Percentiles rank a stretch among this genome's conserved stretches.
Evolutionary conservation across 1,140 invertebrate species (phyloP).

Genomic region (Aethina tumida): DNA sequence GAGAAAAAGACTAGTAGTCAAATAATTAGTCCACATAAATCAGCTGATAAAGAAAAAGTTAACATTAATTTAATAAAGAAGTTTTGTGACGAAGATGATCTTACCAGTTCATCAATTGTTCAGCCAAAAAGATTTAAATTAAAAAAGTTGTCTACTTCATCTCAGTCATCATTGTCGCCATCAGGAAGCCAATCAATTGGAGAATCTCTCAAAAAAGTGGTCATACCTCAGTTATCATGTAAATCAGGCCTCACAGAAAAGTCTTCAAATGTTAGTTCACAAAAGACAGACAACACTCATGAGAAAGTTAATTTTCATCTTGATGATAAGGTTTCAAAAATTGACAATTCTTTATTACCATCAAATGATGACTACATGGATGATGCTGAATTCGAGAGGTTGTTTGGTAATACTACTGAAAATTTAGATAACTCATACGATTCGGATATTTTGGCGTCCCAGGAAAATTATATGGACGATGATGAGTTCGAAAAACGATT

Average conservation of each 20-base stretch:
- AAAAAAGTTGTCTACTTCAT: too few relatives aligned
- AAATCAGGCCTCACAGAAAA: background rate
- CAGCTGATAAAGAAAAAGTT: too few relatives aligned
- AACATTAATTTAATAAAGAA: too few relatives aligned
- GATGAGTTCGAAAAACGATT: background rate
- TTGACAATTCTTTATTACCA: constrained; percentile 9
- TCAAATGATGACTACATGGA: constrained; percentile 24
- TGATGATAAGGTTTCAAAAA: background rate
- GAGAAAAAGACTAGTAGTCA: too few relatives aligned
- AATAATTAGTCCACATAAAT: too few relatives aligned
- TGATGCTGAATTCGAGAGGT: constrained; percentile 24
- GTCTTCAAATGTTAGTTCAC: background rate
- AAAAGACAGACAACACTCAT: background rate
- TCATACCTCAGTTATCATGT: background rate
- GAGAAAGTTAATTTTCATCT: background rate
- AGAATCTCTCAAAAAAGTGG: background rate
- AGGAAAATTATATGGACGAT: constrained; percentile 4
- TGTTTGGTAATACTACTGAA: constrained; percentile 10
- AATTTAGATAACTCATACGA: constrained; percentile 6
- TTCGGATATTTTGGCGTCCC: constrained; percentile 1
- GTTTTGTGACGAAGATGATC: too few relatives aligned
- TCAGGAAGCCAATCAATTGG: constrained; percentile 1
- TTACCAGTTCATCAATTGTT: too few relatives aligned
- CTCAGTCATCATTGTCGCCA: too few relatives aligned
- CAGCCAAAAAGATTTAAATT: too few relatives aligned